Base-by-base conservation (phyloP, 2,797 vertebrate species). In the Fringilla coelebs region DNA sequence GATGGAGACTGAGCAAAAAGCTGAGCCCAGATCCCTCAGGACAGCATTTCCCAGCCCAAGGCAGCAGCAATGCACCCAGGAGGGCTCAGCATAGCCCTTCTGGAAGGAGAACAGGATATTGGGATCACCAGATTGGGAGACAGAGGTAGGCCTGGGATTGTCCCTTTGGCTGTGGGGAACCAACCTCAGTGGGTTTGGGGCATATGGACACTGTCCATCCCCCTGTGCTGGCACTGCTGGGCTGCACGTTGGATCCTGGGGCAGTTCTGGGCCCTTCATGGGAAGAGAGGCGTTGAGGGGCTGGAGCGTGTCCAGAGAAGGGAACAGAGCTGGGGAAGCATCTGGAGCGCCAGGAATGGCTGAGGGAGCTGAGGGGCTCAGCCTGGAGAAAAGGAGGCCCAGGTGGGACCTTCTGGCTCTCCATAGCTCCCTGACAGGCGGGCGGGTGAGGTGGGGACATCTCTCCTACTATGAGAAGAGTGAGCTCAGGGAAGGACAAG, bases 131-230 rank as follows among this genome's bases (percentile, higher is more conserved):
- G 10, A 13, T 0, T 26, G 41, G 46, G 61, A 73, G n/a, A 8
- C 17, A 46, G 60, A 66, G 31, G 8, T 7, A 40, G 34, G 67
- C 25, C 9, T 43, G 24, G 43, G 48, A 38, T 52, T 4, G 22
- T 4, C 29, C 32, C 34, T 74, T 40, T 2, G 36, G 11, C 63
- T 9, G 12, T 3, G 6, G 8, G 38, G 28, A 43, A 19, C 25
- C 36, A 36, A 41, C 17, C 9, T 9, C 49, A 55, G 7, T 7
- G 20, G 24, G 25, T 13, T 51, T 4, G 10, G 65, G 38, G 46
- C 0, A 1, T 19, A 48, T 0, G 1, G 10, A 22, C 24, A 32
- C 13, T 32, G 40, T 21, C 2, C 57, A 45, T 12, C 22, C 4
- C 26, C 17, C 24, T 45, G n/a, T 46, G 28, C 41, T 46, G 48